Evolutionary conservation across 2,797 vertebrate genomes (phyloP), one percentile per base, ranked within the genome.

Genomic region (Fringilla coelebs): DNA sequence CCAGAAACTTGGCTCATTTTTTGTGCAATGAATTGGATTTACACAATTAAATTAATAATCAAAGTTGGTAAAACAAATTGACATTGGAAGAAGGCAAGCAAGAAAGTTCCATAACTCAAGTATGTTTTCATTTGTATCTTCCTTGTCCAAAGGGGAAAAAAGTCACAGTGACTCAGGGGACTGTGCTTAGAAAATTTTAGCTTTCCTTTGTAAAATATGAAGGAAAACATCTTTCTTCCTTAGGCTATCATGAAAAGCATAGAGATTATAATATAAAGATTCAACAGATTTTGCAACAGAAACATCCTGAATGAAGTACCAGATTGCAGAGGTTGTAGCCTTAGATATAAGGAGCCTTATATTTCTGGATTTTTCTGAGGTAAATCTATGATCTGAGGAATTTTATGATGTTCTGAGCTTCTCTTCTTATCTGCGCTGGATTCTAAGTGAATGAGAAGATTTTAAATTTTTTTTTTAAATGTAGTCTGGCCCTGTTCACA

Each of bases 251-350:
- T 45, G 2, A 9, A 76, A 92, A 84, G 25, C 43, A 84, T 14
- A 81, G 28, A 52, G 43, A 81, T 57, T 38, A 88, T 61, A 89
- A 92, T 18, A 80, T 48, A 85, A 89, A 85, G 60, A 89, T 34
- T 94, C 76, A 93, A 75, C 20, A 32, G 58, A 65, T 21, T 89
- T 81, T 91, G 54, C 58, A 92, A 77, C 14, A 52, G 61, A 16
- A 77, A 55, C 17, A 77, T 83, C 40, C 55, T 55, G 43, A 93
- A 72, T 72, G 62, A 89, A 88, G 36, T 54, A 93, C 28, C 25
- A 55, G 49, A 77, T 79, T 93, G 52, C 45, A 85, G 74, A 71
- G 43, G 76, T 2, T 80, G 36, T 66, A 91, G 60, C 40, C 43
- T 89, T 92, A 81, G n/a, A 55, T 78, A 55, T 49, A 84, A 83